phyloP scores from a whole-genome alignment of 1,140 invertebrate species.

The Ylistrum balloti region DNA sequence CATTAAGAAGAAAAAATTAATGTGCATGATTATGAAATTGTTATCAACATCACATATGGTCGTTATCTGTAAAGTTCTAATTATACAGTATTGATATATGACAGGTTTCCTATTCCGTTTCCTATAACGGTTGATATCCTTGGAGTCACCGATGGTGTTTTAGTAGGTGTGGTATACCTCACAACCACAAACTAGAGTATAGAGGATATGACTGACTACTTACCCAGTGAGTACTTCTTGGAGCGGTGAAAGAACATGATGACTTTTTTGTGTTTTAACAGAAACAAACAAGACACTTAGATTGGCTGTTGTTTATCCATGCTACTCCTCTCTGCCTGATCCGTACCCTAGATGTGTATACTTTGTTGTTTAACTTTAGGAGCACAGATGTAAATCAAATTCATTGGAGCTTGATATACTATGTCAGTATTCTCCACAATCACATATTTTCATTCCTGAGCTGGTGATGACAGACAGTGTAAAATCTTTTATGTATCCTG shows the following conservation, averaged over 20 bases:
- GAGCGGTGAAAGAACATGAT: slow-evolving; percentile 21
- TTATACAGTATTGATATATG: too few species aligned
- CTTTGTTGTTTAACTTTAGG: background rate
- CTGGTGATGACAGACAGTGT: background rate
- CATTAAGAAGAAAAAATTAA: too few species aligned
- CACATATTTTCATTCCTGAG: background rate
- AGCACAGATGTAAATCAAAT: background rate
- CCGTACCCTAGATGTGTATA: background rate
- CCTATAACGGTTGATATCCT: too few species aligned
- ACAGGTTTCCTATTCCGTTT: too few species aligned
- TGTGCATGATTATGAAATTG: too few species aligned
- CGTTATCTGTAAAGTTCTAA: too few species aligned
- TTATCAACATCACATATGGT: too few species aligned
- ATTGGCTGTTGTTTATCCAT: background rate
- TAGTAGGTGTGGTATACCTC: too few species aligned
- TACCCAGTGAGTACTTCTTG: slow-evolving; percentile 21
- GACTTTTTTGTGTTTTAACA: background rate
- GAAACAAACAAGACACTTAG: background rate
- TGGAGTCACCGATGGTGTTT: too few species aligned
- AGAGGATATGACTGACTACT: background rate
- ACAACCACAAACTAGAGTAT: too few species aligned
- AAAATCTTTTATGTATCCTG: background rate
- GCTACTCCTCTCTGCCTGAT: background rate
- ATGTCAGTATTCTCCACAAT: background rate
- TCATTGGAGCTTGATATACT: slow-evolving; percentile 10